These are phyloP conservation scores for Eclectus roratus DNA, from an alignment of 2,113 vertebrate species.

Conservation along the genomic window DNA sequence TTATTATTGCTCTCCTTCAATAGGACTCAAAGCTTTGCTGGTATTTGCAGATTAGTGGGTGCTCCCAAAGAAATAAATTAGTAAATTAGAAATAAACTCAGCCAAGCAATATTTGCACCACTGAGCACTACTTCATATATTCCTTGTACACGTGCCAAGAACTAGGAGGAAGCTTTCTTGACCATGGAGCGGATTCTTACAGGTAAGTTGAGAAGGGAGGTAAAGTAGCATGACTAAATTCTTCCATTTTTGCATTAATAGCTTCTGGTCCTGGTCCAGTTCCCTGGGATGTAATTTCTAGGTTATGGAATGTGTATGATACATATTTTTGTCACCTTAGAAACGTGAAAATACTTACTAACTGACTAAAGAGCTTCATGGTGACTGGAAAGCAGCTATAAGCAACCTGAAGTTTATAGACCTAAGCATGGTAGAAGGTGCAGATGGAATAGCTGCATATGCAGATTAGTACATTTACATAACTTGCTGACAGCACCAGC, in stretches of 20 bases:
- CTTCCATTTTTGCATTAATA: slow-evolving; percentile 39
- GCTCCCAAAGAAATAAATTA: background rate
- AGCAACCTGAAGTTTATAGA: slow-evolving; percentile 9
- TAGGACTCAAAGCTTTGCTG: background rate
- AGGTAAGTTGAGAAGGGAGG: background rate
- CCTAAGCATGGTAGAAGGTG: background rate
- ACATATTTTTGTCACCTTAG: slow-evolving; percentile 34
- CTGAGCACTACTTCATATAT: background rate
- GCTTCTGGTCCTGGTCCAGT: slow-evolving; percentile 29
- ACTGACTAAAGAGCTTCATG: slow-evolving; percentile 8
- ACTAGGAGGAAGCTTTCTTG: background rate
- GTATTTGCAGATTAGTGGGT: background rate
- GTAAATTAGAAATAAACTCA: background rate
- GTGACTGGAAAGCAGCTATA: background rate
- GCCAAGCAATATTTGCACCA: background rate
- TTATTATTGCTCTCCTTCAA: background rate
- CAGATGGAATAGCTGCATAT: background rate
- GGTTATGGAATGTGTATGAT: slow-evolving; percentile 32
- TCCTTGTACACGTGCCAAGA: background rate
- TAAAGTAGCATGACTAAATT: background rate
- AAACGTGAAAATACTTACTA: background rate
- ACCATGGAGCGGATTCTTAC: background rate
- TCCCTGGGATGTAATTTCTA: slow-evolving; percentile 29
- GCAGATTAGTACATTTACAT: background rate
- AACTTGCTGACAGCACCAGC: background rate